These are phyloP conservation scores for Odontophorus gujanensis DNA, from an alignment of 2,113 vertebrate species.

Conservation along the genomic window DNA sequence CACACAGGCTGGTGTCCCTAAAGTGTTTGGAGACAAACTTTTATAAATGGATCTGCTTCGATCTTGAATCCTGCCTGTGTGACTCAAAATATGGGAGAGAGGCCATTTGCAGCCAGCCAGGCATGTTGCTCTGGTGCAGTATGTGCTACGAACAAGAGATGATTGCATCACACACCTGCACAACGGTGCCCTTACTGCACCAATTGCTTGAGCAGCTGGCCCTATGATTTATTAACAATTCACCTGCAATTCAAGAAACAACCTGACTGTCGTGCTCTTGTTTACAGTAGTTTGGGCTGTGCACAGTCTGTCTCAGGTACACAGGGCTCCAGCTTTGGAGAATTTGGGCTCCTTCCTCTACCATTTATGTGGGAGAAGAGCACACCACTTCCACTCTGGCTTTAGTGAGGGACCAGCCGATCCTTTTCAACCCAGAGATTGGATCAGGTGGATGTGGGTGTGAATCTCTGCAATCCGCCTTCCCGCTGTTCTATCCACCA, in stretches of 20 bases:
- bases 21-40: not conserved
- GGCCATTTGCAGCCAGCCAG: not conserved
- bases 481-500: not conserved
- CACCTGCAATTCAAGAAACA: not conserved
- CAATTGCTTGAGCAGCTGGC: not conserved
- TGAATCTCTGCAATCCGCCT: not conserved
- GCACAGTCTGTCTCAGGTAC: no score
- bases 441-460: fast-evolving
- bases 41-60: not conserved
- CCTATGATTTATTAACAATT: not conserved
- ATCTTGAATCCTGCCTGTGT: not conserved
- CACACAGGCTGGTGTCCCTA: not conserved
- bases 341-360: not conserved
- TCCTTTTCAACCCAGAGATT: not conserved
- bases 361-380: not conserved
- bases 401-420: not conserved
- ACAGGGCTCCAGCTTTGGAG: not conserved
- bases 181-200: not conserved
- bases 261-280: not conserved
- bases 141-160: not conserved
- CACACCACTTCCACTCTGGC: not conserved
- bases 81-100: not conserved
- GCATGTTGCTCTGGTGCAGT: fast-evolving
- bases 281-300: not conserved
- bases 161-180: not conserved